Conservation (phyloP, 1,140 invertebrate genomes). For the Eriocheir sinensis region DNA sequence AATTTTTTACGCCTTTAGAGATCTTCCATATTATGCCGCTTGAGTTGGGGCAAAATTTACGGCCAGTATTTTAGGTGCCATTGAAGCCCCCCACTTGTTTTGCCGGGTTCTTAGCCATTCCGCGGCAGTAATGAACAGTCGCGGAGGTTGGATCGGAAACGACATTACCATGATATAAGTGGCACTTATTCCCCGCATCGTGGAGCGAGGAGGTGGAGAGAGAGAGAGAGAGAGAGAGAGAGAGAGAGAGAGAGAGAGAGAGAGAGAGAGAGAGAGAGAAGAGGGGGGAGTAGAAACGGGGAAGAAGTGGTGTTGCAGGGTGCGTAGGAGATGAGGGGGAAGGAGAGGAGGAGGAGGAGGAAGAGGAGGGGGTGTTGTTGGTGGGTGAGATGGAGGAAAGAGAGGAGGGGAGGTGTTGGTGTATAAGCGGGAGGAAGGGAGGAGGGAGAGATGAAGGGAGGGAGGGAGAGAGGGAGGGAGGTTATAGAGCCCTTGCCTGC, state of each 20-base stretch:
- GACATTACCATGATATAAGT: constrained; percentile 74
- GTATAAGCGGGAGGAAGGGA: not conserved
- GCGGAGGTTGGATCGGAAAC: constrained; percentile 67
- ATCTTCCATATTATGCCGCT: not conserved
- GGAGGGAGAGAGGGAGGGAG: not conserved
- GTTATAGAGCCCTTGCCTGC: constrained; percentile 2
- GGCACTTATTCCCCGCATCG: constrained; percentile 73
- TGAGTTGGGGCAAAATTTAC: constrained; percentile 31
- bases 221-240: not conserved
- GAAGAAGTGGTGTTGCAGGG: not conserved
- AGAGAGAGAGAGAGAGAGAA: constrained; percentile 3
- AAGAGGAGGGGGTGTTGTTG: not conserved
- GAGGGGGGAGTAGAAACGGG: not conserved
- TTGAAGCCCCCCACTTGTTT: constrained; percentile 26
- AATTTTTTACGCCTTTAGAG: not conserved
- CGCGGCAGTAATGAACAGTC: constrained; percentile 67
- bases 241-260: constrained; percentile 12
- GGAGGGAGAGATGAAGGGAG: not conserved
- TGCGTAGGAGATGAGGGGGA: not conserved
- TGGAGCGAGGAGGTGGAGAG: constrained; percentile 53
- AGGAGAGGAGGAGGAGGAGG: not conserved
- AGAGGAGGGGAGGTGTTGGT: not conserved
- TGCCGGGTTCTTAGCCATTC: constrained; percentile 56
- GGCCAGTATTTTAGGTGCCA: constrained; percentile 35
- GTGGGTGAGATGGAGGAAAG: not conserved